Conservation (phyloP, 2,113 vertebrate genomes). For the Emydocephalus ijimae region DNA sequence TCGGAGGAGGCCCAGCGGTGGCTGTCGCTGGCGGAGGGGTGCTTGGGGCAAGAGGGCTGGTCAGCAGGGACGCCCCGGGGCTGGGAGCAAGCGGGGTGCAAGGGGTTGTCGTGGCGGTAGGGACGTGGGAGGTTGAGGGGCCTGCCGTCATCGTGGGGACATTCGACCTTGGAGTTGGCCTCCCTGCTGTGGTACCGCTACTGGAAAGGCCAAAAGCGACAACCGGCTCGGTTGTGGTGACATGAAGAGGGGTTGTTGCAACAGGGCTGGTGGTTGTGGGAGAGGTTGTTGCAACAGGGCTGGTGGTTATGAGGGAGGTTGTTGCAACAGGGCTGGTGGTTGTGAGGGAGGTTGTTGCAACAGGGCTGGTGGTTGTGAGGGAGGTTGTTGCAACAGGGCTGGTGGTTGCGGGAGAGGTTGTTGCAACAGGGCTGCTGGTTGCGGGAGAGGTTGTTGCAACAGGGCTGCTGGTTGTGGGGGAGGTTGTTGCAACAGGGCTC, state of each 20-base stretch:
- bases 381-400: too few relatives aligned
- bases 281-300: too few relatives aligned
- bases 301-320: too few relatives aligned
- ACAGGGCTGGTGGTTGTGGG: too few relatives aligned
- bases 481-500: background rate
- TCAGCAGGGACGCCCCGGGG: accelerated
- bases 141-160: accelerated
- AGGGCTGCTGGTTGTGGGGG: too few relatives aligned
- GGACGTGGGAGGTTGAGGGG: accelerated
- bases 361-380: too few relatives aligned
- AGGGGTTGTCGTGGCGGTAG: accelerated
- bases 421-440: too few relatives aligned
- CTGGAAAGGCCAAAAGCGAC: background rate
- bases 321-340: too few relatives aligned
- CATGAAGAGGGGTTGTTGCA: background rate
- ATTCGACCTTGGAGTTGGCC: background rate
- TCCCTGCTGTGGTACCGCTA: background rate
- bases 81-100: background rate
- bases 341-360: too few relatives aligned
- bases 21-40: background rate
- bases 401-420: too few relatives aligned
- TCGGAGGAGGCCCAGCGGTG: too few relatives aligned
- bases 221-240: accelerated
- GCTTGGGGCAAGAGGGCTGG: accelerated
- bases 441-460: too few relatives aligned